These are phyloP conservation scores for Myotis vivesi DNA, from an alignment of 2,797 vertebrate genomes.

Conservation along the genomic window DNA sequence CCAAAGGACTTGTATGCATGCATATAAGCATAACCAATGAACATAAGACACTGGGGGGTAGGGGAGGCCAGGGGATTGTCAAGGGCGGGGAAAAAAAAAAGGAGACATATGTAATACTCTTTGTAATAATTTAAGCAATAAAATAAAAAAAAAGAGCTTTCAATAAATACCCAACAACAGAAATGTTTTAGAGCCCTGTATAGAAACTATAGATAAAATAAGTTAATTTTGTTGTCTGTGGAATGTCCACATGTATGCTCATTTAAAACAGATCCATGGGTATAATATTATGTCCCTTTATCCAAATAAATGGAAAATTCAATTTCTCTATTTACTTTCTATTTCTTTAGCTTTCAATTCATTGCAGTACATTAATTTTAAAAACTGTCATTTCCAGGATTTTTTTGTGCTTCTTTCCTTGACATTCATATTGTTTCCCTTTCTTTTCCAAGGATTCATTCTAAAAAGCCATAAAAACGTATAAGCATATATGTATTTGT, in stretches of 20 bases:
- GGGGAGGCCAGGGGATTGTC: too few relatives aligned
- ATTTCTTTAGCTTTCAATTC: conserved; percentile 38
- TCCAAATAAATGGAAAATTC: neutral
- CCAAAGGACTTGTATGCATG: too few relatives aligned
- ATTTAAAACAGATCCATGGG: conserved; percentile 3
- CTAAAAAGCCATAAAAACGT: conserved; percentile 38
- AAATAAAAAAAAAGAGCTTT: too few relatives aligned
- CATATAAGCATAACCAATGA: too few relatives aligned
- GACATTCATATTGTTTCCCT: neutral
- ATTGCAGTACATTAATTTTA: conserved; percentile 9
- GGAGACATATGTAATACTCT: too few relatives aligned
- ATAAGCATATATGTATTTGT: neutral
- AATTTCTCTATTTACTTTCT: neutral
- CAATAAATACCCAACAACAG: neutral
- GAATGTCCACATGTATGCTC: neutral
- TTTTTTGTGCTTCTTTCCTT: conserved; percentile 15
- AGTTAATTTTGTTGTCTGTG: conserved; percentile 4
- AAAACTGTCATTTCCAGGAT: conserved; percentile 16
- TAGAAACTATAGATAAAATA: conserved; percentile 44
- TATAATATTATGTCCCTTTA: neutral
- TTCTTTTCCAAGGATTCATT: conserved; percentile 44
- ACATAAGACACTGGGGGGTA: too few relatives aligned
- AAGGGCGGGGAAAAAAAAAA: too few relatives aligned
- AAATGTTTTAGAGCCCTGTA: conserved; percentile 17
- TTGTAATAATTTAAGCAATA: too few relatives aligned